These are phyloP conservation scores for Caradrina clavipalpis DNA, from an alignment of 2,888 invertebrate genomes.

Conservation along the genomic window DNA sequence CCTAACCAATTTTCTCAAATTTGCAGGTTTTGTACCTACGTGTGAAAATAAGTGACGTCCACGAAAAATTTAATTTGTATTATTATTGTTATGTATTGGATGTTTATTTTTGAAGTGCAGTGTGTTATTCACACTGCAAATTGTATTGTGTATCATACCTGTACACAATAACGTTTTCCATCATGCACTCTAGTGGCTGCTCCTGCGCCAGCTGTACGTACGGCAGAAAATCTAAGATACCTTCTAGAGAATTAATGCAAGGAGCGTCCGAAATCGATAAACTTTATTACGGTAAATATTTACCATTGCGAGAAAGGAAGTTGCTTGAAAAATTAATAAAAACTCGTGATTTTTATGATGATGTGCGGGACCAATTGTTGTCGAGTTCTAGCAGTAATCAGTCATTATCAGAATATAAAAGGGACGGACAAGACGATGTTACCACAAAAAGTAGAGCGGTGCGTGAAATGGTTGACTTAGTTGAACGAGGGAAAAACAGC, in stretches of 20 bases:
- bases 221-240: conserved; percentile 51
- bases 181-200: conserved; percentile 56
- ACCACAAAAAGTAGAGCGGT: conserved; percentile 59
- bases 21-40: conserved; percentile 51
- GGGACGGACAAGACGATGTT: conserved; percentile 48
- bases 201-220: conserved; percentile 70
- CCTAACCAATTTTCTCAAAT: conserved; percentile 1
- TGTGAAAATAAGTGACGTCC: conserved; percentile 34
- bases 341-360: conserved; percentile 75
- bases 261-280: conserved; percentile 68
- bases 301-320: conserved; percentile 74
- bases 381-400: conserved; percentile 63
- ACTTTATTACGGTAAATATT: conserved; percentile 71
- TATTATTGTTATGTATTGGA: conserved; percentile 32
- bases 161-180: conserved; percentile 48
- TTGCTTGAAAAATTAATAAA: conserved; percentile 73
- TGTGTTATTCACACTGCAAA: conserved; percentile 38
- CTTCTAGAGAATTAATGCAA: conserved; percentile 48
- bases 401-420: conserved; percentile 42
- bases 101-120: conserved; percentile 36
- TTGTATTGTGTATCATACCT: conserved; percentile 29
- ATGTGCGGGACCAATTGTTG: conserved; percentile 71
- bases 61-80: conserved; percentile 33
- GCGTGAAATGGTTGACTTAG: conserved; percentile 66
- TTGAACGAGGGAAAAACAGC: conserved; percentile 71